These are phyloP conservation scores for Vulpes ferrilata DNA, from an alignment of 2,113 vertebrate genomes.

Conservation along the genomic window DNA sequence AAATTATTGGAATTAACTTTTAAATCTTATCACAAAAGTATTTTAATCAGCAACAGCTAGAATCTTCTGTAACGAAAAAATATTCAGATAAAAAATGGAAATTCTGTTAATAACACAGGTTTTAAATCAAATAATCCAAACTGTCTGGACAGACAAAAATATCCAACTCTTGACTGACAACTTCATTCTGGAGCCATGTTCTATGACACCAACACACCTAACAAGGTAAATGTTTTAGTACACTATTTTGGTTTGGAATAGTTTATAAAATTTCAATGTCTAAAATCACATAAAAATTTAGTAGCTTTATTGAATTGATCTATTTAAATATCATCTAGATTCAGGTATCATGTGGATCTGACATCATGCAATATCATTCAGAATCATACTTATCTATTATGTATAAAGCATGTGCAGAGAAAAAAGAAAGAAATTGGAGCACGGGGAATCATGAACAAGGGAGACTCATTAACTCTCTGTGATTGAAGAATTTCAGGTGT, in stretches of 20 bases:
- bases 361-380: not conserved
- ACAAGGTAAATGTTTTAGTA: not conserved
- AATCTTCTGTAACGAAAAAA: not conserved
- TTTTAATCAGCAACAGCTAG: conserved; percentile 16
- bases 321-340: not conserved
- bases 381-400: not conserved
- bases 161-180: not conserved
- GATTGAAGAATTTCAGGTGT: not conserved
- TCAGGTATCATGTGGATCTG: not conserved
- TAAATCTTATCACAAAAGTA: conserved; percentile 22
- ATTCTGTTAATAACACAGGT: not conserved
- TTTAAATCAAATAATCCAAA: conserved; percentile 41
- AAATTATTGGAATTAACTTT: not conserved
- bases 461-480: not conserved
- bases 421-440: not conserved
- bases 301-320: not conserved
- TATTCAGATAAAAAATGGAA: conserved; percentile 10
- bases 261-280: not conserved
- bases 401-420: not conserved
- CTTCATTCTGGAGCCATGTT: not conserved
- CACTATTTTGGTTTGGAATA: not conserved
- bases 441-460: not conserved
- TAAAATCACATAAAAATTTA: conserved; percentile 33
- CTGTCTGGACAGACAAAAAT: not conserved
- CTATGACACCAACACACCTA: not conserved